Conservation (phyloP, 2,888 invertebrate species). For the Laspeyria flexula region DNA sequence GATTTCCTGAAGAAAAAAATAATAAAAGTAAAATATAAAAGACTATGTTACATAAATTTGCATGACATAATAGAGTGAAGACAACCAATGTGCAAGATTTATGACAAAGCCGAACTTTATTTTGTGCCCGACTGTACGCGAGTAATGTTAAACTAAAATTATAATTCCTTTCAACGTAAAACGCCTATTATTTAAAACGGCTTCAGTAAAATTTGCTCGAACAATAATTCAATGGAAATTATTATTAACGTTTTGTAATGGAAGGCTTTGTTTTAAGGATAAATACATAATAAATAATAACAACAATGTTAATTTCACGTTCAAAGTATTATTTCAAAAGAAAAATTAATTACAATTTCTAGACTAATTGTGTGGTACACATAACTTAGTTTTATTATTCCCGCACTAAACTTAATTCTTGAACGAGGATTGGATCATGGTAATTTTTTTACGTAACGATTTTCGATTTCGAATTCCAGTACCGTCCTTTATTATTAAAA, state of each 20-base stretch:
- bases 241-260: conserved; percentile 1
- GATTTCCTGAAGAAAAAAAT: neutral
- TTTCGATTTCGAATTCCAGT: no score
- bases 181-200: conserved; percentile 4
- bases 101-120: conserved; percentile 8
- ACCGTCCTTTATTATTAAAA: no score
- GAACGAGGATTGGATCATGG: no score
- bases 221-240: conserved; percentile 3
- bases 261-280: neutral
- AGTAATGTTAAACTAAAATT: neutral
- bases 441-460: no score
- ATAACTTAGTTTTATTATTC: neutral
- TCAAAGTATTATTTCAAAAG: neutral
- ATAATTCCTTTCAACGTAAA: conserved; percentile 5
- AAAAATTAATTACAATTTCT: conserved; percentile 3
- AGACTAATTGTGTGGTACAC: neutral
- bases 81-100: conserved; percentile 17
- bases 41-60: conserved; percentile 14
- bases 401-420: no score
- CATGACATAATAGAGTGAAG: conserved; percentile 11
- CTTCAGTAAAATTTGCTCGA: conserved; percentile 3
- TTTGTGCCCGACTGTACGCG: conserved; percentile 1
- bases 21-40: conserved; percentile 1
- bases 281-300: neutral
- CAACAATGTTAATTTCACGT: neutral